Percentiles rank a stretch among this genome's conserved stretches.
Conservation (phyloP, 2,113 vertebrate genomes). For the Micromys minutus region DNA sequence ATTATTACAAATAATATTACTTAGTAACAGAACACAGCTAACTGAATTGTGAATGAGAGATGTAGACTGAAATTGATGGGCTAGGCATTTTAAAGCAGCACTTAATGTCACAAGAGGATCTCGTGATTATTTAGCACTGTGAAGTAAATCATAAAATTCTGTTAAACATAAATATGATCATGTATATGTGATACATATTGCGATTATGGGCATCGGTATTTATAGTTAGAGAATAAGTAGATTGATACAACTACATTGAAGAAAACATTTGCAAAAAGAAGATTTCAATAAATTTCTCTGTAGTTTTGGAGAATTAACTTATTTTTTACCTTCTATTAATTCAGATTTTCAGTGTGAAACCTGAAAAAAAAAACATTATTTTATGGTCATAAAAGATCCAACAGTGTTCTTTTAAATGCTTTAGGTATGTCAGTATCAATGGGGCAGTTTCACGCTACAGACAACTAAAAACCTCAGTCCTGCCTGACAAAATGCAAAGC, state of each 20-base stretch:
- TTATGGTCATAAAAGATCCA: not conserved
- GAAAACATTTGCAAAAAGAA: not conserved
- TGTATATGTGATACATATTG: not conserved
- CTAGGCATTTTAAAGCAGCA: not conserved
- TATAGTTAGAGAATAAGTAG: not conserved
- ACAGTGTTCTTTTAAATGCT: not conserved
- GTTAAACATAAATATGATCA: not conserved
- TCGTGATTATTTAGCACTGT: constrained; percentile 37
- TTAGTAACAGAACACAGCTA: not conserved
- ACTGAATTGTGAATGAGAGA: not conserved
- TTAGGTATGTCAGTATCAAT: not conserved
- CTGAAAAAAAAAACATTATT: no score
- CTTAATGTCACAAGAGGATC: not conserved
- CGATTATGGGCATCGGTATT: not conserved
- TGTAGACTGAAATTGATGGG: not conserved
- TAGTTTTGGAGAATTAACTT: not conserved
- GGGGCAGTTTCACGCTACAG: not conserved
- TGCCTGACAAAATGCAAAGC: not conserved
- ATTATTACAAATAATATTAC: not conserved
- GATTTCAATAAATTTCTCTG: not conserved
- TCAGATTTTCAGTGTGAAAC: not conserved
- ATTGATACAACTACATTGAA: not conserved
- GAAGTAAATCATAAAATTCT: not conserved
- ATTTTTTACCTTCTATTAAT: not conserved
- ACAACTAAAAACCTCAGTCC: not conserved